phyloP scores from a whole-genome alignment of 2,113 vertebrate species.

The Tretioscincus oriximinensis region DNA sequence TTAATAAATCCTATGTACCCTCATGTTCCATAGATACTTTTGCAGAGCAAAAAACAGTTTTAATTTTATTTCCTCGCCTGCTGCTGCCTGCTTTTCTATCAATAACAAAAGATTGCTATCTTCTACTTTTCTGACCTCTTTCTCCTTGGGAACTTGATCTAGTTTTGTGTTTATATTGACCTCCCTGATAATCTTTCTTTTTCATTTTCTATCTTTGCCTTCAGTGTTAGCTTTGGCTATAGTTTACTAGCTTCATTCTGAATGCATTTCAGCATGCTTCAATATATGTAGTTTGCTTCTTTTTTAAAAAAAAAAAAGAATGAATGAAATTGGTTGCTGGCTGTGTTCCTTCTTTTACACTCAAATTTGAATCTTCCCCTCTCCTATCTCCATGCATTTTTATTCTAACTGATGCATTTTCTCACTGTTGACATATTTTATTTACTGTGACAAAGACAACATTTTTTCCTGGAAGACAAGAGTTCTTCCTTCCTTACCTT shows the following conservation, averaged over 20 bases:
- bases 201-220: constrained; percentile 36
- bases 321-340: too few relatives aligned
- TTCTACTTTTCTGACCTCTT: constrained; percentile 23
- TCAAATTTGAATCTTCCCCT: background rate
- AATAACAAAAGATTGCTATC: constrained; percentile 21
- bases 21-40: constrained; percentile 8
- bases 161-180: constrained; percentile 44
- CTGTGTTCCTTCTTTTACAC: background rate
- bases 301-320: too few relatives aligned
- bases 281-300: constrained; percentile 27
- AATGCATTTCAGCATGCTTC: constrained; percentile 2
- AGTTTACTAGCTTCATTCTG: constrained; percentile 13
- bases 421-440: background rate
- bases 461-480: background rate
- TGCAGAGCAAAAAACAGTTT: constrained; percentile 31
- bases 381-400: background rate
- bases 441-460: too few relatives aligned
- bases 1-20: constrained; percentile 41
- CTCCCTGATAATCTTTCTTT: constrained; percentile 38
- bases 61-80: constrained; percentile 42
- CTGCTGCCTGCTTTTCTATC: constrained; percentile 36
- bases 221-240: constrained; percentile 33
- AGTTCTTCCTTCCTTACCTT: background rate
- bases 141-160: constrained; percentile 20
- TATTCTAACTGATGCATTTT: background rate